A percentile compares a stretch with the other conserved stretches of the same genome.
Evolutionary conservation across 2,888 invertebrate genomes (phyloP).

Genomic region (Selenia dentaria): DNA sequence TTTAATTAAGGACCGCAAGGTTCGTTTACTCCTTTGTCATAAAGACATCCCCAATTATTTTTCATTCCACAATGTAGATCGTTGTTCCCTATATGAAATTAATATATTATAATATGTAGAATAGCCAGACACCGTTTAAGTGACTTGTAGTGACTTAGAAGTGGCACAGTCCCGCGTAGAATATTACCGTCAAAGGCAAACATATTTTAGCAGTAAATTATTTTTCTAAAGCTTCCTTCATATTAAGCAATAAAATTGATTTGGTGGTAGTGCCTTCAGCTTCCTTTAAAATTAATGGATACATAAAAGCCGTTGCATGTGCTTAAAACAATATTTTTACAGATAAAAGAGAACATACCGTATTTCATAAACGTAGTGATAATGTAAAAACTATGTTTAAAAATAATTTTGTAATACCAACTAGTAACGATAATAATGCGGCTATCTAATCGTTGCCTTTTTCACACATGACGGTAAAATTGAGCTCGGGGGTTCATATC

Average conservation of each 20-base stretch:
- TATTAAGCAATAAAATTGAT: slow-evolving; percentile 76
- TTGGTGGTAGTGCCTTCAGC: slow-evolving; percentile 83
- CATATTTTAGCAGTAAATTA: slow-evolving; percentile 72
- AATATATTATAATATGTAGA: slow-evolving; percentile 42
- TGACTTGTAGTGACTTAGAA: slow-evolving; percentile 60
- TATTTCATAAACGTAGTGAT: slow-evolving; percentile 76
- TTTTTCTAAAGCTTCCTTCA: slow-evolving; percentile 80
- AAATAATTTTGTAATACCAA: slow-evolving; percentile 71
- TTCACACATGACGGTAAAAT: slow-evolving; percentile 64
- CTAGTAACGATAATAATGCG: slow-evolving; percentile 63
- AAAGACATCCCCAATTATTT: slow-evolving; percentile 37
- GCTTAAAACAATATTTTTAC: slow-evolving; percentile 82
- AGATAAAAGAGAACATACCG: slow-evolving; percentile 78
- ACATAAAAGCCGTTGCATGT: slow-evolving; percentile 75
- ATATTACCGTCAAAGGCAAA: slow-evolving; percentile 63
- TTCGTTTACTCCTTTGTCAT: slow-evolving; percentile 35
- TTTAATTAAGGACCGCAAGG: slow-evolving; percentile 31
- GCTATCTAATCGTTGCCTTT: slow-evolving; percentile 80
- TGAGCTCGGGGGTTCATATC: slow-evolving; percentile 51
- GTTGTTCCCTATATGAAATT: slow-evolving; percentile 55
- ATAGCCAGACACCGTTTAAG: slow-evolving; percentile 46
- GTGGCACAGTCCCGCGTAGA: slow-evolving; percentile 57
- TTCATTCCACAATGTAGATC: slow-evolving; percentile 62
- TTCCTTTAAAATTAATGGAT: slow-evolving; percentile 64
- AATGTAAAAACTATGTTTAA: slow-evolving; percentile 72